Base-by-base conservation (phyloP, 2,888 invertebrate genomes). In the Hemithea aestivaria region DNA sequence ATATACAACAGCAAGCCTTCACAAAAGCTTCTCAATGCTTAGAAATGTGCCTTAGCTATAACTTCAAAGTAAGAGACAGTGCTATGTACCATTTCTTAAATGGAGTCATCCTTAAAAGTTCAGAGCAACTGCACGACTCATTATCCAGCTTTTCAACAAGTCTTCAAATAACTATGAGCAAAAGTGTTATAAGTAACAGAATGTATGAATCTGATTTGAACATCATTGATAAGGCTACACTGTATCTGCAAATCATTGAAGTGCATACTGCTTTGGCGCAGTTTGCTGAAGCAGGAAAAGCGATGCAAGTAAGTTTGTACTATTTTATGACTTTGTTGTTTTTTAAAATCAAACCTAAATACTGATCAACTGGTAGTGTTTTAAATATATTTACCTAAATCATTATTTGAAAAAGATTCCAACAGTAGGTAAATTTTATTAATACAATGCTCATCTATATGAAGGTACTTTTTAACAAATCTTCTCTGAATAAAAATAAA, bases 61-160 rank as follows among this genome's bases (percentile, higher is more conserved):
- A 98, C 74, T 98, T 99, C 67, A 93, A 95, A 77, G 93, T 98
- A 0, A 88, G 97, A 49, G 97, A 98, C 43, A 94, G 95, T 74
- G 95, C 97, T 0, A 87, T 96, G 68, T 99, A 96, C 67, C 96
- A 97, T 78, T 90, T 97, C 45, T 90, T 97, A 1, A 91, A 92
- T 51, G 97, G 97, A 0, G 88, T 95, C 12, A 92, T 98, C 30
- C 90, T 94, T 50, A 96, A 94, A 66, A 90, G 92, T 55, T 89
- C 90, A 35, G 91, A 91, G 9, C 91, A 94, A 56, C 77, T 90
- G 2, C 89, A 91, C 22, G 93, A 93, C 34, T 91, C 94, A 0
- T 88, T 95, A 27, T 90, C 92, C 40, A 93, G 94, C 48, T 91
- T 96, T 44, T 89, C 91, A 32, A 90, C 90, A 4, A 95, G 96